Base-by-base conservation (phyloP, 2,113 vertebrate species). In the Chauna torquata region DNA sequence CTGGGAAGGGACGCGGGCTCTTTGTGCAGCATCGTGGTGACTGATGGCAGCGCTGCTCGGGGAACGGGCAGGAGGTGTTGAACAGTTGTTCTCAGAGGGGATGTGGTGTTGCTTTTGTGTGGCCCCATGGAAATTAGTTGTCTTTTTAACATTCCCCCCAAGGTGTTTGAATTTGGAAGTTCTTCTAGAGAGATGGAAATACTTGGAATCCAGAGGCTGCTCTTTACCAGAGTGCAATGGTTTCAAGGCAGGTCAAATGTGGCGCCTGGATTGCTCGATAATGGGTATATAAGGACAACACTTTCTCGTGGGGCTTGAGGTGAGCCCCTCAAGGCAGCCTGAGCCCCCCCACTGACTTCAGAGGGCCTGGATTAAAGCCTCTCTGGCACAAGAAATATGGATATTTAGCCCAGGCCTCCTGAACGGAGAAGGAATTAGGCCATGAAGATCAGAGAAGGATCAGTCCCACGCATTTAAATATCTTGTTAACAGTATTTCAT, bases 61-160 rank as follows among this genome's bases (percentile, higher is more conserved):
- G 49, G 20, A 62, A 12, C 68, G 22, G 68, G 57, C 49, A 52
- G 80, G 38, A 82, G 62, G 65, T 76, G 38, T 52, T 45, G 25
- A 36, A 42, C 59, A 20, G 27, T 42, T 40, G 22, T 44, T 45
- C 25, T 12, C 38, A 65, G 54, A 40, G 54, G 34, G 45, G 44
- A n/a, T 45, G 62, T 20, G 19, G n/a, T 14, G 11, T n/a, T 47
- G 57, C 50, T 47, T 70, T 62, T 55, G 40, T 36, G 12, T 47
- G n/a, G n/a, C 32, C 71, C 61, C 59, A 42, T 27, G 58, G 25
- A 62, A 57, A 57, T 27, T n/a, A 69, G 54, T 55, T 28, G 27
- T 58, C 58, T 79, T 52, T 30, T 66, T 34, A 57, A 44, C 9
- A 38, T 0, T 20, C 16, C 6, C 12, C 11, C 10, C 4, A 0